These are phyloP conservation scores for Parelbella ahira DNA, from an alignment of 2,888 invertebrate species.

Conservation along the genomic window DNA sequence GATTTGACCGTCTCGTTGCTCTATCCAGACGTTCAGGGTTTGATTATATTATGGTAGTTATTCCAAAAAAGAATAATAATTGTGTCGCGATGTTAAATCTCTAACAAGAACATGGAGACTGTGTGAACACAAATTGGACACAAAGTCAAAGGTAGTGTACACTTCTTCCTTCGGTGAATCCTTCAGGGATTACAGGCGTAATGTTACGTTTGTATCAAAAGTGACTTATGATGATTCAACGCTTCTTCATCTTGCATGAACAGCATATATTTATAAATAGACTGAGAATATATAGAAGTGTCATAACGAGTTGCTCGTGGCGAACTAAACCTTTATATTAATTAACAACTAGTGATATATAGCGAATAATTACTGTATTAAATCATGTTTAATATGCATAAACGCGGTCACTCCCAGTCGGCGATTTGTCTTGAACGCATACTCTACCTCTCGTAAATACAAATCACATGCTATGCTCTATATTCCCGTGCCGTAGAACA, in stretches of 20 bases:
- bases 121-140: no score
- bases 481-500: constrained; percentile 3
- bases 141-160: no score
- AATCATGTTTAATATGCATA: constrained; percentile 22
- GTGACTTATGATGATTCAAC: constrained; percentile 5
- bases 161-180: not conserved
- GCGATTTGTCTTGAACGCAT: constrained; percentile 14
- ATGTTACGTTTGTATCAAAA: no score
- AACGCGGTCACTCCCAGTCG: constrained; percentile 4
- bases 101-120: no score
- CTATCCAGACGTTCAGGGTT: no score
- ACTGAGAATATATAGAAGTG: constrained; percentile 4
- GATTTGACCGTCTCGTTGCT: no score
- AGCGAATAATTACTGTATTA: constrained; percentile 23
- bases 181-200: no score
- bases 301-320: constrained; percentile 6
- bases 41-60: no score
- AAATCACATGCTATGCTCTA: constrained; percentile 15
- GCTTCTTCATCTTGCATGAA: constrained; percentile 5
- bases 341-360: constrained; percentile 20
- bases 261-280: not conserved
- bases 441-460: no score
- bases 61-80: no score
- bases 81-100: no score
- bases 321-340: constrained; percentile 20